These are phyloP conservation scores for Hedychridium roseum DNA, from an alignment of 2,888 invertebrate species.

Conservation along the genomic window DNA sequence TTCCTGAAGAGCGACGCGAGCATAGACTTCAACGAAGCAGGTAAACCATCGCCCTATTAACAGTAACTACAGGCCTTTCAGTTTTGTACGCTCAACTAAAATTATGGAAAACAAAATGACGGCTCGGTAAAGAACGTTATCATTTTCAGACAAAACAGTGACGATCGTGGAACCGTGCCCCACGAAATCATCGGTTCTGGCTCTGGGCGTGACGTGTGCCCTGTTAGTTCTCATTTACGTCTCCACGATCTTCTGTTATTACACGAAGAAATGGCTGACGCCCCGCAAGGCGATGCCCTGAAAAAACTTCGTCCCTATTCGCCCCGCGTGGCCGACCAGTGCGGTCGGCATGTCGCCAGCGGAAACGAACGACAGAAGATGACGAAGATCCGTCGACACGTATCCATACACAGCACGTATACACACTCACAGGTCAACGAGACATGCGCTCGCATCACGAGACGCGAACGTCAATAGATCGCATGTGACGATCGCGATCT, in stretches of 20 bases:
- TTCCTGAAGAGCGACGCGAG: slow-evolving; percentile 81
- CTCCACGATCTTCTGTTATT: slow-evolving; percentile 90
- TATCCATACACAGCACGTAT: slow-evolving; percentile 5
- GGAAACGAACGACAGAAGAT: slow-evolving; percentile 1
- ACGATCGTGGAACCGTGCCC: slow-evolving; percentile 92
- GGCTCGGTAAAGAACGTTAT: too few species aligned
- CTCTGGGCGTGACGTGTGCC: slow-evolving; percentile 90
- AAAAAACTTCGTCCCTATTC: slow-evolving; percentile 30
- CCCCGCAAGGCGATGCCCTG: slow-evolving; percentile 83
- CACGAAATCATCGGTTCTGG: slow-evolving; percentile 89
- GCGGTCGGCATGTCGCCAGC: neutral
- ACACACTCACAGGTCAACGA: neutral
- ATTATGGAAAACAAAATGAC: too few species aligned
- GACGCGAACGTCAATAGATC: too few species aligned
- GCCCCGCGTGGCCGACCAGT: neutral
- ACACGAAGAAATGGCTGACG: slow-evolving; percentile 90
- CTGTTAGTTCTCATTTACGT: slow-evolving; percentile 88
- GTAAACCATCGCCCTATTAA: too few species aligned
- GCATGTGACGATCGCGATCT: too few species aligned
- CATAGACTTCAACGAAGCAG: slow-evolving; percentile 66
- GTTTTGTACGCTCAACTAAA: too few species aligned
- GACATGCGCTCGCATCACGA: too few species aligned
- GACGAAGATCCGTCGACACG: slow-evolving; percentile 5
- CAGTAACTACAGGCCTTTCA: too few species aligned
- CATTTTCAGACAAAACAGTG: slow-evolving; percentile 82